Evolutionary conservation across 2,888 invertebrate genomes (phyloP).

Genomic region (Holacanthella duospinosa): DNA sequence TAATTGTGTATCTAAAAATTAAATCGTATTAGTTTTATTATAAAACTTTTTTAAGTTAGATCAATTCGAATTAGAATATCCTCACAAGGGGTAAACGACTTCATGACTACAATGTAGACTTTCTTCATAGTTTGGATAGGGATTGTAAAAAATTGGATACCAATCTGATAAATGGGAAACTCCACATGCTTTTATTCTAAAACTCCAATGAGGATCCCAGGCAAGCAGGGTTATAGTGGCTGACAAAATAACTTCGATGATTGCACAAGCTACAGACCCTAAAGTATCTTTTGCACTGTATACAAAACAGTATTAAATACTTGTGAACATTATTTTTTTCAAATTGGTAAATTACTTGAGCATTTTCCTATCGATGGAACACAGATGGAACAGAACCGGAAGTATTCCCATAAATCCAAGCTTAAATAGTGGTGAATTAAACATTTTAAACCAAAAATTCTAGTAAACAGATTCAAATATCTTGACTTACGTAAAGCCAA

Average conservation of each 20-base stretch:
- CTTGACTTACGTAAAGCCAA: constrained; percentile 60
- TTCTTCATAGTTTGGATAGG: constrained; percentile 78
- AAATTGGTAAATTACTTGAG: constrained; percentile 12
- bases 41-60: constrained; percentile 10
- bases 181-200: constrained; percentile 65
- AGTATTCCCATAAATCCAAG: constrained; percentile 84
- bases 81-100: constrained; percentile 93
- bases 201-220: constrained; percentile 68
- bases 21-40: constrained; percentile 16
- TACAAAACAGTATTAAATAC: constrained; percentile 7
- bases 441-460: neutral
- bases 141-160: constrained; percentile 93
- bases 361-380: constrained; percentile 62
- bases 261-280: constrained; percentile 67
- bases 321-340: constrained; percentile 15
- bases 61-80: constrained; percentile 32
- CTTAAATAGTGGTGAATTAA: neutral
- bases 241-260: constrained; percentile 67
- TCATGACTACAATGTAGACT: constrained; percentile 91
- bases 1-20: constrained; percentile 71
- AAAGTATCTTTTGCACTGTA: constrained; percentile 63
- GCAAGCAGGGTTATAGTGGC: constrained; percentile 65
- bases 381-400: constrained; percentile 79
- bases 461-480: too few relatives aligned
- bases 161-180: constrained; percentile 79